Base-by-base conservation (phyloP, 1,140 invertebrate species). In the Glossosoma conforme region DNA sequence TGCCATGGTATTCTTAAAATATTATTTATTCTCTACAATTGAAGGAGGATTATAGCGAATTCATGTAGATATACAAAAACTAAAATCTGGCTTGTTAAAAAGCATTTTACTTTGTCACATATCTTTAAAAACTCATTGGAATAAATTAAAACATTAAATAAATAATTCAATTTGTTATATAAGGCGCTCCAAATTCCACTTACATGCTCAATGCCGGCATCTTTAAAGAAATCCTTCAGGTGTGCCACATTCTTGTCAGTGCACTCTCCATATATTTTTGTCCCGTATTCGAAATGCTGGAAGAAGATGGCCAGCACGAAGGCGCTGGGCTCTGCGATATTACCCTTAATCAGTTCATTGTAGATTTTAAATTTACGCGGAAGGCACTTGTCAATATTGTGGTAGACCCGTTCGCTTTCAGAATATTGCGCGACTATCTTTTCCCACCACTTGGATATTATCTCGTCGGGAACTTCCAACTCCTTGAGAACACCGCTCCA, bases 271-370 rank as follows among this genome's bases (percentile, higher is more conserved):
- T 57, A 57, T 3, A 57, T 51, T 24, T 53, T 49, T 11, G 50
- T 53, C 19, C 53, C 55, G 32, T 57, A 51, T 53, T 57, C 55
- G 24, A 40, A 57, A 48, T 57, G 55, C 32, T 57, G 55, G 45
- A 57, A 57, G 38, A 57, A 57, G 32, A 57, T 57, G 1, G 55
- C 55, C 24, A 57, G n/a, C 11, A 57, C 40, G 24, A 57, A 57
- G n/a, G 51, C 50, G 42, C 45, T 53, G 30, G 33, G 38, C 36
- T 57, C 55, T 8, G 33, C 45, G 13, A 57, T 57, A 45, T 53
- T 57, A 14, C 33, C 32, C 25, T 57, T 53, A 1, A 57, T 43
- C 46, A 57, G 44, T 9, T 37, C 42, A 10, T 57, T 46, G 30
- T 57, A 57, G 10, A 49, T 53, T 9, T 43, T 36, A 20, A 53